A percentile compares a stretch with the other conserved stretches of the same genome.
These are phyloP conservation scores for Laterallus jamaicensis DNA, from an alignment of 2,113 vertebrate species.

Conservation along the genomic window DNA sequence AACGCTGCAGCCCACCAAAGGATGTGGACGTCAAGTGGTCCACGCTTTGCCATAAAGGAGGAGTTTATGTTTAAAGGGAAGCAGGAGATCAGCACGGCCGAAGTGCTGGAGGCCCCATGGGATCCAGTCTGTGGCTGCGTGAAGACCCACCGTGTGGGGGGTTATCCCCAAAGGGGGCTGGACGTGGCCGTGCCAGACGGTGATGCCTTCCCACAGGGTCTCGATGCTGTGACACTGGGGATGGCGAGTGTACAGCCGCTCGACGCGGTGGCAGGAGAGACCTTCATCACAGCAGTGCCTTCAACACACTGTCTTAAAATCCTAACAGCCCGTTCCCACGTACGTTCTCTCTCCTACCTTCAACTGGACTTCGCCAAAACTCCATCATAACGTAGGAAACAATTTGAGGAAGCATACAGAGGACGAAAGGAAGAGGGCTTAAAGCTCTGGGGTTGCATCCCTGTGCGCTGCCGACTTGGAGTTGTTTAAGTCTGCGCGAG, in stretches of 20 bases:
- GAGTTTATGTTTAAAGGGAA: background rate
- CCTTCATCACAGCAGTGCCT: conserved; percentile 66
- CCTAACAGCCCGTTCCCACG: background rate
- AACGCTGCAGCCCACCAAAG: background rate
- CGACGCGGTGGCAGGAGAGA: background rate
- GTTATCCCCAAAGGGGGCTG: background rate
- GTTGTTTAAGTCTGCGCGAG: rapidly evolving
- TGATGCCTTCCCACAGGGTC: background rate
- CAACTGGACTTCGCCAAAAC: background rate
- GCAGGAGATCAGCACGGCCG: background rate
- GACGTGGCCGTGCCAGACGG: rapidly evolving
- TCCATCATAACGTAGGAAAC: rapidly evolving
- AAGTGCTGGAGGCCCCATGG: background rate
- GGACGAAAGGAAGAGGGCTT: background rate
- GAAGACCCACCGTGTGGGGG: background rate
- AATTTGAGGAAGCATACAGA: background rate
- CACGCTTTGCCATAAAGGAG: background rate
- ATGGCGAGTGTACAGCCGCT: background rate
- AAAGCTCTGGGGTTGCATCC: background rate
- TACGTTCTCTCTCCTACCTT: background rate
- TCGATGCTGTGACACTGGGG: background rate
- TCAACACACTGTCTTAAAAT: conserved; percentile 64
- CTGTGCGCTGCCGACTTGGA: background rate
- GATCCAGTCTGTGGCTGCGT: background rate
- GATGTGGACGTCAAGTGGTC: background rate